Evolutionary conservation across 2,888 invertebrate genomes (phyloP).

Genomic region (Platypus cylindrus): DNA sequence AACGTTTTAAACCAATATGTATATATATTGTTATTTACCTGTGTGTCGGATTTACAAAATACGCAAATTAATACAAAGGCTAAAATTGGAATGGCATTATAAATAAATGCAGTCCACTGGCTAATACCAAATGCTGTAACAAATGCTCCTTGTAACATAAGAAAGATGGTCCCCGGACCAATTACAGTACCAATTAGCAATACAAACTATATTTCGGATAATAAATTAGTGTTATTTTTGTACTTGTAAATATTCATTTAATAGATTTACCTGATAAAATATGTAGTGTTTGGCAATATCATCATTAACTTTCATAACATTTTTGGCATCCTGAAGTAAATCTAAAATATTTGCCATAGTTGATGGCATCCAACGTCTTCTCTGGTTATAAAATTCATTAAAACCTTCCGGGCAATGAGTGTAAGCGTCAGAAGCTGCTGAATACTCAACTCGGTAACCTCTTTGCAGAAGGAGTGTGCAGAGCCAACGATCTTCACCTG

Average conservation of each 20-base stretch:
- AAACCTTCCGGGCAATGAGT: slow-evolving; percentile 91
- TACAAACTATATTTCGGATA: slow-evolving; percentile 44
- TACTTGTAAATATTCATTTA: no score
- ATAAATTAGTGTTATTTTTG: neutral
- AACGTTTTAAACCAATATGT: neutral
- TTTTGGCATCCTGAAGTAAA: slow-evolving; percentile 62
- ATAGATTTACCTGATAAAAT: slow-evolving; percentile 51
- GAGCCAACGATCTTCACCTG: slow-evolving; percentile 91
- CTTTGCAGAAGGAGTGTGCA: slow-evolving; percentile 85
- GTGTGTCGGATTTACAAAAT: slow-evolving; percentile 50
- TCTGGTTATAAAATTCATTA: slow-evolving; percentile 87
- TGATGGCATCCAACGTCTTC: slow-evolving; percentile 91
- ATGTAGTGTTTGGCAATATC: slow-evolving; percentile 78
- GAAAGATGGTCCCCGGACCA: slow-evolving; percentile 71
- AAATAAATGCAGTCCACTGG: slow-evolving; percentile 50
- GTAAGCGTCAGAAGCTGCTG: slow-evolving; percentile 88
- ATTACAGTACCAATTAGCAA: slow-evolving; percentile 64
- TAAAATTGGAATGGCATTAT: slow-evolving; percentile 55
- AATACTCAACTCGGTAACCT: slow-evolving; percentile 87
- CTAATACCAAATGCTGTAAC: slow-evolving; percentile 64
- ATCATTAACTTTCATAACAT: slow-evolving; percentile 72
- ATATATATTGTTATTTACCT: slow-evolving; percentile 38
- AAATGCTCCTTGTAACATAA: slow-evolving; percentile 73
- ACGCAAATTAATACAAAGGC: slow-evolving; percentile 56
- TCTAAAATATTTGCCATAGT: slow-evolving; percentile 93